Evolutionary conservation across 1,140 invertebrate species (phyloP), one percentile per base, ranked within the genome.

Genomic region (Pissodes strobi): DNA sequence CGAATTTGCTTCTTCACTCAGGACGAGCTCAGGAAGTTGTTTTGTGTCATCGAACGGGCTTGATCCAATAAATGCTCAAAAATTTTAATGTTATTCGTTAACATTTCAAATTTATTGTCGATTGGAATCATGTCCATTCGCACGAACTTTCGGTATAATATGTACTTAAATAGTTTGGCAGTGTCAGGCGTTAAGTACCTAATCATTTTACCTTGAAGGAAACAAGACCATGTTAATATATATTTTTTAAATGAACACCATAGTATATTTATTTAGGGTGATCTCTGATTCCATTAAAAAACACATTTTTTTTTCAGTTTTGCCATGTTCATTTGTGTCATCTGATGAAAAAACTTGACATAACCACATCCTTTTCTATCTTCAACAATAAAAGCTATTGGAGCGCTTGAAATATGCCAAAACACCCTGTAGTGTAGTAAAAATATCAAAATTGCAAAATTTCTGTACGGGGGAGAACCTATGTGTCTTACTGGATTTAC

Each of bases 11-110:
- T 5, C n/a, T 59, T 5, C 3, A 59, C 38, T 64, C 48, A 43
- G n/a, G 48, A 21, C 17, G 23, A 58, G 46, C 55, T 30, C 61
- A 64, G 61, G 61, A 65, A 65, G 63, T 51, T 51, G 25, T 61
- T 61, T 41, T 39, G 45, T 43, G 17, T 52, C 34, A 41, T 58
- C 10, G 41, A 46, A 30, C 23, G 34, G 61, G 39, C 41, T 21
- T 56, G 52, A 57, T 37, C 8, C 53, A 56, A 21, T 18, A 5
- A 5, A 27, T 27, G 25, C 25, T 27, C n/a, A n/a, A n/a, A n/a
- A n/a, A n/a, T 34, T 38, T 34, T 51, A 18, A 37, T 55, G n/a
- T 55, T 8, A 27, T 1, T 15, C 38, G 13, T n/a, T 39, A n/a
- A 62, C 51, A 46, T 18, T 30, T 46, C 10, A 17, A 13, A 43